Base-by-base conservation (phyloP, 2,797 vertebrate genomes). In the Perodicticus potto region DNA sequence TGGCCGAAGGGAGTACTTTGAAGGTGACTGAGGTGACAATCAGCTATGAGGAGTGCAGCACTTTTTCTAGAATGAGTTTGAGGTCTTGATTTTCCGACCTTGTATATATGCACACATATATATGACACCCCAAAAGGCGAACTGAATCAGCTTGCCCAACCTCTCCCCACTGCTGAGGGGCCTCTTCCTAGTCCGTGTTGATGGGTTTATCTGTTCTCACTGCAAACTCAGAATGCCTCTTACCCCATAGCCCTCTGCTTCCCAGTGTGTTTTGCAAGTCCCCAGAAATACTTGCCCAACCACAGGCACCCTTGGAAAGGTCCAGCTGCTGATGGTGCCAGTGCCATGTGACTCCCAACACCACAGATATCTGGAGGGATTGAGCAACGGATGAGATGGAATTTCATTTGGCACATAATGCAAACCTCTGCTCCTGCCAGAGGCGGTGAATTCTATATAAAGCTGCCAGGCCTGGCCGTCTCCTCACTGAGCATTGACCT, bases 361-460 rank as follows among this genome's bases (percentile, higher is more conserved):
- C 69, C 43, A 80, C n/a, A 2, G 37, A 6, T 80, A 89, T 84
- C 74, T 74, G 84, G 70, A 89, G 80, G 12, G 61, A 85, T 70
- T 96, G 91, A 81, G 93, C 91, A 95, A 93, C 4, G 70, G 40
- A 76, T 65, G 69, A 45, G 65, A 86, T 81, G 82, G 86, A 96
- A 96, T 96, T 93, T 93, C 85, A 92, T 65, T 49, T 96, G 94
- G 91, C 72, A 32, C 70, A 73, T 83, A 65, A 43, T 13, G 29
- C 23, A 27, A 20, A 40, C 34, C 83, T 57, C 49, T 61, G 65
- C 81, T 89, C 63, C 83, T 85, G 77, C 65, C 89, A 89, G 83
- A 73, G 84, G 84, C 40, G 13, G 86, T 32, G 7, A 14, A 67
- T 90, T 94, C 95, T 96, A 86, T 80, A 96, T 80, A 89, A 96